Evolutionary conservation across 2,888 invertebrate genomes (phyloP), one percentile per base, ranked within the genome.

Genomic region (Anthoptus insignis): DNA sequence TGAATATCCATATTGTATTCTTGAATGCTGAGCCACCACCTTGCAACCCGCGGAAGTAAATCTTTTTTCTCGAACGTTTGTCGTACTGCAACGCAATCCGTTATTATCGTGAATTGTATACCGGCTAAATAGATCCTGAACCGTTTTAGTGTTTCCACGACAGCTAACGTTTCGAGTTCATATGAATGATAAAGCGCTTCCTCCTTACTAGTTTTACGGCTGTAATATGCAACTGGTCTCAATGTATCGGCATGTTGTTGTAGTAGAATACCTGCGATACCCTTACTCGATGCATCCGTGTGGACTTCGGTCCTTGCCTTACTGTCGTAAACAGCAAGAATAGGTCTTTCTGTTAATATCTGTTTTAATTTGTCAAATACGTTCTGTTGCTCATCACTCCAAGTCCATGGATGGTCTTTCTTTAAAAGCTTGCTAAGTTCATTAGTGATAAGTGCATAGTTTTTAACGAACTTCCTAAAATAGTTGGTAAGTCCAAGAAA

Each of bases 71-170:
- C 45, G 1, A 72, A 13, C 0, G 70, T 72, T 54, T 57, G 52
- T 34, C 61, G 14, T 13, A 73, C 68, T 24, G 71, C 71, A 13
- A 37, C 3, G 24, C 70, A 70, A 19, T 70, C 70, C 0, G 65
- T 68, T 1, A 70, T 56, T 9, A 67, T 69, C 16, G 65, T 72
- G 47, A 70, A 72, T 0, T 49, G 32, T 4, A 56, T 66, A 1
- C 70, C 72, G 14, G 27, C 22, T 1, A 72, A 34, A 54, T 70
- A 72, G 0, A 39, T 7, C 7, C 67, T 32, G 22, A 68, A 70
- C 24, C 66, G 69, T 37, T 68, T 70, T 0, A 69, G 27, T 7
- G 39, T 66, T 32, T 70, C 66, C 0, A 70, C 37, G 8, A 71
- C 39, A n/a, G 70, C 70, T 6, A 70, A 27, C 0, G 64, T 65